Evolutionary conservation across 2,797 vertebrate genomes (phyloP), one percentile per base, ranked within the genome.

Genomic region (Naso thynnoides): DNA sequence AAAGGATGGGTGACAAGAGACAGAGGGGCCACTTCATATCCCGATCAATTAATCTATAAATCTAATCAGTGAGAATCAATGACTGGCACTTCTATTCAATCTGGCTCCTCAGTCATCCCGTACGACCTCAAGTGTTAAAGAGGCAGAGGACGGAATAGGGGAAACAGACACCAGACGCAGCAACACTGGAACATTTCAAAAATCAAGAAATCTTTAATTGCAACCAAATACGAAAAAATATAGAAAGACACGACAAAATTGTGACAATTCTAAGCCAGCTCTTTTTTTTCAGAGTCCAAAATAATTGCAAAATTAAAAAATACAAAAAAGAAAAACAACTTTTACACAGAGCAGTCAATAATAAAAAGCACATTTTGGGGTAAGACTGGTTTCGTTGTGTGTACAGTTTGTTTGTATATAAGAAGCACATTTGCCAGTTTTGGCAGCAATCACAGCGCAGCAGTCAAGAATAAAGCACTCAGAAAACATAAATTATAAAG

Each of bases 401-500:
- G 77, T 87, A 88, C 79, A 86, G 71, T 88, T 90, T 81, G 84
- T 72, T 77, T 88, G 82, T 89, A 86, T 84, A 87, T 86, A 83
- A 86, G 85, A 91, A 91, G 89, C 90, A 91, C 86, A 90, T 88
- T 86, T 89, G 86, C 87, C 89, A 83, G 71, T 59, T 88, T 90
- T 88, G 89, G 89, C 89, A 85, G 88, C 85, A 90, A 91, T 89
- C 90, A 90, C 91, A 91, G 88, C 88, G 86, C 87, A 81, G 87
- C 89, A 91, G 86, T 91, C 84, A 80, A 92, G 87, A 91, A 92
- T 91, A 93, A 91, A 93, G 89, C 91, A 92, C 89, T 90, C 84
- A 55, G 79, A 89, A 85, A 89, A 87, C 81, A 92, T 90, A 90
- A 93, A 92, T 94, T 88, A 93, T 92, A 93, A 93, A 94, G 86